These are phyloP conservation scores for Mesopsocus fuscifrons DNA, from an alignment of 2,888 invertebrate species.

Conservation along the genomic window DNA sequence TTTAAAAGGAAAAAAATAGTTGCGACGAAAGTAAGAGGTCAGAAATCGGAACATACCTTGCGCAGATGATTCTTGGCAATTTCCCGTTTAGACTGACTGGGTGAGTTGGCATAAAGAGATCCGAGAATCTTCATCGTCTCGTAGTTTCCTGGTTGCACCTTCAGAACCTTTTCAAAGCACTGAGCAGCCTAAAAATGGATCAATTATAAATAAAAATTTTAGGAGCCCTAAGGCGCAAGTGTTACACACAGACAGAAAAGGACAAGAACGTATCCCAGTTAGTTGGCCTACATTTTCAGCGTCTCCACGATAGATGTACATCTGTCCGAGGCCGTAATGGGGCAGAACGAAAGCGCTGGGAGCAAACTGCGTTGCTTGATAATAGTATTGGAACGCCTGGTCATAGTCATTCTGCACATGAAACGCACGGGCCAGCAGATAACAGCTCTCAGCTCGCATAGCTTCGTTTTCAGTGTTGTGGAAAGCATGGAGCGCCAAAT, in stretches of 20 bases:
- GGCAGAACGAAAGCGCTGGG: constrained; percentile 89
- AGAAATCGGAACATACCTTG: constrained; percentile 48
- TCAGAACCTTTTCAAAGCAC: constrained; percentile 96
- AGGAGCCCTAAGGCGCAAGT: neutral
- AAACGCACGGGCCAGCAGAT: constrained; percentile 88
- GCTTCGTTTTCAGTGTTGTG: constrained; percentile 98
- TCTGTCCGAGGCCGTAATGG: constrained; percentile 95
- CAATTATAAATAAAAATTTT: constrained; percentile 12
- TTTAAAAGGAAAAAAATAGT: too few species aligned
- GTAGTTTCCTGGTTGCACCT: constrained; percentile 92
- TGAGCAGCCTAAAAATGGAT: constrained; percentile 59
- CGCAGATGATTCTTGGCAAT: constrained; percentile 85
- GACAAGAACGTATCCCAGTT: too few species aligned
- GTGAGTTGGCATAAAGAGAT: constrained; percentile 81
- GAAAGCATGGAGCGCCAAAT: constrained; percentile 90
- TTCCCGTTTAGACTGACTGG: constrained; percentile 76
- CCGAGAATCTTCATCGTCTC: constrained; percentile 99
- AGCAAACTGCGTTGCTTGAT: constrained; percentile 96
- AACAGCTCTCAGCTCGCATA: constrained; percentile 97
- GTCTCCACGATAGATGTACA: constrained; percentile 96
- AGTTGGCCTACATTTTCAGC: constrained; percentile 77
- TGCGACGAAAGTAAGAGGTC: too few species aligned
- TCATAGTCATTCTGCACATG: constrained; percentile 84
- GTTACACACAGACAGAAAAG: neutral
- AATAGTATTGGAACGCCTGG: constrained; percentile 97